Base-by-base conservation (phyloP, 2,797 vertebrate species). In the Danio kyathit region DNA sequence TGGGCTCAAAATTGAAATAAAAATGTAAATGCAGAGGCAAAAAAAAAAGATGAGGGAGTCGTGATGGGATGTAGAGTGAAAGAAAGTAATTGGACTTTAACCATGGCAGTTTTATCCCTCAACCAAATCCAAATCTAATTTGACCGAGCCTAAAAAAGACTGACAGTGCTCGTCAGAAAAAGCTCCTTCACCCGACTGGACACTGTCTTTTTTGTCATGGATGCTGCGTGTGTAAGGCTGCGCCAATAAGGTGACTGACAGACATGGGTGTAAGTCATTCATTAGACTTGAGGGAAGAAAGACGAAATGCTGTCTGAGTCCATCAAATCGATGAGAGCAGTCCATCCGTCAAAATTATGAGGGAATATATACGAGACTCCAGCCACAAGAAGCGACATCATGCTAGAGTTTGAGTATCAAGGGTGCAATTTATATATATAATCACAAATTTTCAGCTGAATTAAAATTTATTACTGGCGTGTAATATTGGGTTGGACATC, bases 21-120 rank as follows among this genome's bases (percentile, higher is more conserved):
- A 97, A 96, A 96, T 96, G 96, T 92, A 96, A 97, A 97, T 95
- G 91, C 95, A 95, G 91, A 93, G 91, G 88, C 89, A 89, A 93
- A 76, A 52, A n/a, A 44, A 48, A 93, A 92, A 87, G 85, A 88
- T 87, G 82, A 87, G 86, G 82, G 91, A 94, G 89, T 88, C 84
- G 85, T 87, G 87, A 79, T 77, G 64, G 81, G 71, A 83, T 84
- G 73, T 77, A 87, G 87, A 85, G 74, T 80, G 51, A 66, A 79
- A 87, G 80, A 83, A 85, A 87, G 83, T 70, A 79, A 83, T 88
- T 86, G 81, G 82, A 82, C 82, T 80, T 86, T 78, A 84, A 79
- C 86, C 46, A 65, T 41, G 13, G 82, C 59, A 79, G 82, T 71
- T 81, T 66, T 73, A 84, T 83, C 77, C 73, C 81, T 81, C 73